Base-by-base conservation (phyloP, 2,888 invertebrate species). In the Drosophila helvetica region DNA sequence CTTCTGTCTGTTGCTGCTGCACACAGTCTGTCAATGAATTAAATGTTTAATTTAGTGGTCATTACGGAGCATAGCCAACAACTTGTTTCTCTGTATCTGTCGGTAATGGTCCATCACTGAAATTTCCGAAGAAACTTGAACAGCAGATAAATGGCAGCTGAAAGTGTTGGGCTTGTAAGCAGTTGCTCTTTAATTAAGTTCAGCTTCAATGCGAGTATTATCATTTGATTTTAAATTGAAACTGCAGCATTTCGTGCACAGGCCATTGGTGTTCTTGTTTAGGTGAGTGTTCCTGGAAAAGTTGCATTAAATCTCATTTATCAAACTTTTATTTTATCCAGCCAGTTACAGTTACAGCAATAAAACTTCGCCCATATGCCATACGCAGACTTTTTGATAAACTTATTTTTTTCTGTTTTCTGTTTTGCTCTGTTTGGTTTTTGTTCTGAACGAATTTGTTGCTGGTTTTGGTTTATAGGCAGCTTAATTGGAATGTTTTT, bases 321-420 rank as follows among this genome's bases (percentile, higher is more conserved):
- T 85, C 83, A 68, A 86, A 74, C 75, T 72, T 87, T 77, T 77
- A 66, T 72, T 87, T 77, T 73, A 66, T 82, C 77, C 74, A 66
- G 58, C 81, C 67, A 81, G 27, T 1, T 25, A 74, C 76, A 22
- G 22, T 22, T 22, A 4, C 4, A 22, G 22, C 22, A 78, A 79
- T 65, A 79, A 84, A 80, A 66, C 38, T 66, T 62, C 64, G 53
- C 73, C 59, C 74, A 83, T 78, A 88, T 83, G 83, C 73, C 81
- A 75, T 62, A 74, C 79, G 80, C 83, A 88, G 88, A 80, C 74
- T 80, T 88, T 87, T 88, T 88, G 86, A 83, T 86, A 88, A 76
- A 83, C 88, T 76, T 73, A 8, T 60, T 50, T 71, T 56, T 46
- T 27, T 27, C 6, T 22, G 25, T 45, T 33, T 33, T 43, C 52